phyloP scores from a whole-genome alignment of 2,888 invertebrate genomes.

The Polyommatus iphigenia region DNA sequence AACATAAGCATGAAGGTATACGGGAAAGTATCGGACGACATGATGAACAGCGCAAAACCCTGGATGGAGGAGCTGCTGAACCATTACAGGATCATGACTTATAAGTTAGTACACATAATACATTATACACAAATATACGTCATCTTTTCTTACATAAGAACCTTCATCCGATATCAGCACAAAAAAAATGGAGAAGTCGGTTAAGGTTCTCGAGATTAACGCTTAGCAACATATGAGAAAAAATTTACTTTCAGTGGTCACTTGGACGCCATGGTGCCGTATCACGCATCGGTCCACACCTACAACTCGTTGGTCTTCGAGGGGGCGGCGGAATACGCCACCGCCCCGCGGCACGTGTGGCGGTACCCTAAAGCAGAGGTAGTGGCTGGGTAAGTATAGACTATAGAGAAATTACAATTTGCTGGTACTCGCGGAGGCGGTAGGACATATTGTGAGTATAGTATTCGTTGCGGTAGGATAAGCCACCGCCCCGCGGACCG shows the following conservation, averaged over 20 bases:
- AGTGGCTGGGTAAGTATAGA: slow-evolving; percentile 69
- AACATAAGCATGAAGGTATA: slow-evolving; percentile 50
- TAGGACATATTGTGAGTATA: too few relatives aligned
- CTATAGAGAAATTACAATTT: neutral
- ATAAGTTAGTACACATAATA: slow-evolving; percentile 59
- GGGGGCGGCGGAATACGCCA: slow-evolving; percentile 71
- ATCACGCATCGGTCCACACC: slow-evolving; percentile 81
- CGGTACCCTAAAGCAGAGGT: slow-evolving; percentile 56
- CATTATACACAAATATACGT: too few relatives aligned
- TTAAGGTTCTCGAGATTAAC: too few relatives aligned
- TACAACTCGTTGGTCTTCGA: slow-evolving; percentile 64
- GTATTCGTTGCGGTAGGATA: too few relatives aligned
- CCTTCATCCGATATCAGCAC: too few relatives aligned
- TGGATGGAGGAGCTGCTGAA: slow-evolving; percentile 78
- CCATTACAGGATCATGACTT: slow-evolving; percentile 79
- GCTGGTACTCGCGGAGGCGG: too few relatives aligned
- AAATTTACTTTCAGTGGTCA: slow-evolving; percentile 62
- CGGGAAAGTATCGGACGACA: slow-evolving; percentile 61
- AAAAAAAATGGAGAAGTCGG: too few relatives aligned
- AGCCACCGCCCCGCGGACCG: too few relatives aligned
- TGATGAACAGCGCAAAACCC: slow-evolving; percentile 77
- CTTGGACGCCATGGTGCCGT: slow-evolving; percentile 83
- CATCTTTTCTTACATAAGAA: too few relatives aligned
- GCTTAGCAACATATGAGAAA: too few relatives aligned
- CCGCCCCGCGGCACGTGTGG: slow-evolving; percentile 65